Percentiles rank a stretch among this genome's conserved stretches.
Conservation (phyloP, 2,113 vertebrate species). For the Pygathrix nemaeus region DNA sequence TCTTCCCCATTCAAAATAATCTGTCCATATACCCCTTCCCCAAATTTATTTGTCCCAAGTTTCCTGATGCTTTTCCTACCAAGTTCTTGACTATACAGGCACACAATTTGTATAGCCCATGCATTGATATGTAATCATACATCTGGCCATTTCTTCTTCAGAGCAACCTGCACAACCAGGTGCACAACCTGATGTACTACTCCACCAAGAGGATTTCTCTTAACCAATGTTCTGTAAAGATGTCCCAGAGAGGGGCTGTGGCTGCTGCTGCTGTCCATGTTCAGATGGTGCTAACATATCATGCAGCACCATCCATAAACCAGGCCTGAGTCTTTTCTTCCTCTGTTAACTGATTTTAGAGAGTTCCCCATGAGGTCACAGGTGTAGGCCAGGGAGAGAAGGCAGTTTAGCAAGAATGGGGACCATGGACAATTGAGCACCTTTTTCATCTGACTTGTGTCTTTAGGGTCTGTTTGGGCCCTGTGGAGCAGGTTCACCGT, state of each 20-base stretch:
- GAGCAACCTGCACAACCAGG: not conserved
- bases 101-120: not conserved
- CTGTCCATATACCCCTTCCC: not conserved
- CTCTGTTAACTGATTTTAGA: not conserved
- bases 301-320: not conserved
- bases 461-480: not conserved
- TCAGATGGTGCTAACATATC: not conserved
- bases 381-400: not conserved
- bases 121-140: not conserved
- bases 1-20: not conserved
- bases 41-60: not conserved
- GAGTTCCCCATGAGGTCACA: not conserved
- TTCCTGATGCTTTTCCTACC: not conserved
- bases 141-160: not conserved
- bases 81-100: not conserved
- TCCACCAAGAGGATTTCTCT: not conserved
- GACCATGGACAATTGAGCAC: not conserved
- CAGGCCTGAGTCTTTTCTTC: not conserved
- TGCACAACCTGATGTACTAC: not conserved
- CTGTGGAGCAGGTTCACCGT: not conserved
- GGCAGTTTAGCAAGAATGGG: not conserved
- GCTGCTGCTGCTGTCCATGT: not conserved
- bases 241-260: not conserved
- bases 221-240: not conserved
- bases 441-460: not conserved